Percentiles rank a stretch among this genome's conserved stretches.
Conservation (phyloP, 1,140 invertebrate species). For the Temnothorax longispinosus region DNA sequence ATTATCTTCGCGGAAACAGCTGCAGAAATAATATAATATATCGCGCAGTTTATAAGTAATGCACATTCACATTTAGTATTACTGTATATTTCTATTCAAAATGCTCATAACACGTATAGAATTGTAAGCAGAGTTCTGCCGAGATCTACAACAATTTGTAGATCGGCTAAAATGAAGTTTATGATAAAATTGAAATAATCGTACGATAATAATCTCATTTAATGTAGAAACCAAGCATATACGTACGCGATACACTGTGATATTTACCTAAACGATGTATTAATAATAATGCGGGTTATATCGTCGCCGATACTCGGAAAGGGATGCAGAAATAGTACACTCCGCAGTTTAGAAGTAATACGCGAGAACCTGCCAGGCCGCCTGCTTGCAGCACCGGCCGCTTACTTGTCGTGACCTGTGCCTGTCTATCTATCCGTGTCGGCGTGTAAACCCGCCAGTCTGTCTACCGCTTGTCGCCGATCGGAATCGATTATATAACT, state of each 20-base stretch:
- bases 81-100: not conserved
- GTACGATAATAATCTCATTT: not conserved
- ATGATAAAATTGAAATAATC: not conserved
- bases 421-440: slow-evolving; percentile 39
- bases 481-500: slow-evolving; percentile 52
- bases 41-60: not conserved
- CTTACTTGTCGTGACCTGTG: slow-evolving; percentile 49
- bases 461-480: slow-evolving; percentile 59
- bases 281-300: slow-evolving; percentile 44
- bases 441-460: slow-evolving; percentile 60
- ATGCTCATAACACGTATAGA: not conserved
- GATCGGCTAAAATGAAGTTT: not conserved
- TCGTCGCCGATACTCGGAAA: slow-evolving; percentile 41
- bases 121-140: not conserved
- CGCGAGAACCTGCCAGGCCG: slow-evolving; percentile 54
- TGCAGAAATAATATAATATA: slow-evolving; percentile 4
- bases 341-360: slow-evolving; percentile 49
- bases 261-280: slow-evolving; percentile 52
- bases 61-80: not conserved
- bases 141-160: too few species aligned
- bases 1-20: not conserved
- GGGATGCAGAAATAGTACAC: slow-evolving; percentile 34
- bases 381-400: slow-evolving; percentile 13
- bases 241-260: not conserved
- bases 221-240: not conserved